phyloP scores from a whole-genome alignment of 2,113 vertebrate species.

The Cynopterus brachyotis region DNA sequence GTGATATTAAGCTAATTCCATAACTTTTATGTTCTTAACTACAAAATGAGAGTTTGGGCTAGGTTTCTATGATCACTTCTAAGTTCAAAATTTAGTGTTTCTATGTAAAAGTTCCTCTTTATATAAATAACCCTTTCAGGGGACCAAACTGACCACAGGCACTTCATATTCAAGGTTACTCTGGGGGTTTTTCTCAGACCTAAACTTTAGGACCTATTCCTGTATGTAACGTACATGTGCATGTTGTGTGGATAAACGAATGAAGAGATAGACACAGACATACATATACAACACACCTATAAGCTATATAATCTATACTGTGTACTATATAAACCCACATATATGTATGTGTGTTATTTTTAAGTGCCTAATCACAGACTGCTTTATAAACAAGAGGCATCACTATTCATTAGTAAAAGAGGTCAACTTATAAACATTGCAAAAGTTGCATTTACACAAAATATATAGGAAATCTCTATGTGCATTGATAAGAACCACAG shows the following conservation, averaged over 20 bases:
- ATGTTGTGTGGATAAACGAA: not conserved
- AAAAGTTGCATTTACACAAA: conserved; percentile 69
- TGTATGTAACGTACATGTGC: not conserved
- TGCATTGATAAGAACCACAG: conserved; percentile 43
- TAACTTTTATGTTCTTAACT: not conserved
- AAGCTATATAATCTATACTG: not conserved
- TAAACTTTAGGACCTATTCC: not conserved
- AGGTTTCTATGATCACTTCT: not conserved
- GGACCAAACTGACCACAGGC: not conserved
- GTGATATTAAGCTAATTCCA: not conserved
- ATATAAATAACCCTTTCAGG: not conserved
- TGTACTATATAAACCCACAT: not conserved
- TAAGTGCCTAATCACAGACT: not conserved
- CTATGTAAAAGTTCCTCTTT: not conserved
- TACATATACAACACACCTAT: not conserved
- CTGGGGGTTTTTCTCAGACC: not conserved
- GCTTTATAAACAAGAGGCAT: conserved; percentile 32
- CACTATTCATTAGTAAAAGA: conserved; percentile 30
- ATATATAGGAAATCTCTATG: conserved; percentile 30
- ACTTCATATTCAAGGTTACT: not conserved
- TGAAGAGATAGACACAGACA: not conserved
- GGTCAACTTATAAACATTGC: conserved; percentile 16
- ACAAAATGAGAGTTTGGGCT: not conserved
- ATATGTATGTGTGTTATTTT: not conserved
- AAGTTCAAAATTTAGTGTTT: not conserved